Percentiles rank a stretch among this genome's conserved stretches.
phyloP scores from a whole-genome alignment of 2,797 vertebrate species.

The Platyrinchus mystaceus region DNA sequence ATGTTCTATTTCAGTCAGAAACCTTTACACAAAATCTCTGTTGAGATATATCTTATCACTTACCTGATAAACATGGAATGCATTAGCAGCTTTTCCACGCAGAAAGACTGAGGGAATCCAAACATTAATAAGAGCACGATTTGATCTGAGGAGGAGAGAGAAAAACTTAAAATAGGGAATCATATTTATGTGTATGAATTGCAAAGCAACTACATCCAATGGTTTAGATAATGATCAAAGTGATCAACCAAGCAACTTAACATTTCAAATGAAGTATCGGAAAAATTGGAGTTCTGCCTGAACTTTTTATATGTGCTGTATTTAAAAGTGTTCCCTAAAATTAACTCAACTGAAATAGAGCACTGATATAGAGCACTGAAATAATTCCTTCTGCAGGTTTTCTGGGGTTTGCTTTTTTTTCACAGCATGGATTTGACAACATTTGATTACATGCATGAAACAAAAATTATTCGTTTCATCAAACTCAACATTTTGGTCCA shows the following conservation, averaged over 20 bases:
- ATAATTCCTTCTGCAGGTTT: background rate
- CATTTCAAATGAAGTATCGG: background rate
- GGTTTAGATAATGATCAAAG: background rate
- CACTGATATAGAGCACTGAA: background rate
- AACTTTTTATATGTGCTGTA: background rate
- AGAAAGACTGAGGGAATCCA: conserved; percentile 99
- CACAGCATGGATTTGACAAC: background rate
- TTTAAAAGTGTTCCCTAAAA: background rate
- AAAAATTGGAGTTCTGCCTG: background rate
- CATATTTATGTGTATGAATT: background rate
- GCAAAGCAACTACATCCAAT: background rate
- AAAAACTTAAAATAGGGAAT: background rate
- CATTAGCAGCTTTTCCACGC: conserved; percentile 90
- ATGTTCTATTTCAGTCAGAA: background rate
- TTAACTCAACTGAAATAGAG: background rate
- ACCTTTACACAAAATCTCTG: background rate
- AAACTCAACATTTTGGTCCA: background rate
- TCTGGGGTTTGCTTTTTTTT: background rate
- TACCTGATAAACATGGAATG: conserved; percentile 98
- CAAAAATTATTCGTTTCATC: background rate
- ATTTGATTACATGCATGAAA: background rate
- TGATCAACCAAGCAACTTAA: background rate
- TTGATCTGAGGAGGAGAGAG: conserved; percentile 79
- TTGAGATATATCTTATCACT: background rate
- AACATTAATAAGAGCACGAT: conserved; percentile 96